These are phyloP conservation scores for Phylloscopus trochiloides DNA, from an alignment of 2,113 vertebrate genomes.

Conservation along the genomic window DNA sequence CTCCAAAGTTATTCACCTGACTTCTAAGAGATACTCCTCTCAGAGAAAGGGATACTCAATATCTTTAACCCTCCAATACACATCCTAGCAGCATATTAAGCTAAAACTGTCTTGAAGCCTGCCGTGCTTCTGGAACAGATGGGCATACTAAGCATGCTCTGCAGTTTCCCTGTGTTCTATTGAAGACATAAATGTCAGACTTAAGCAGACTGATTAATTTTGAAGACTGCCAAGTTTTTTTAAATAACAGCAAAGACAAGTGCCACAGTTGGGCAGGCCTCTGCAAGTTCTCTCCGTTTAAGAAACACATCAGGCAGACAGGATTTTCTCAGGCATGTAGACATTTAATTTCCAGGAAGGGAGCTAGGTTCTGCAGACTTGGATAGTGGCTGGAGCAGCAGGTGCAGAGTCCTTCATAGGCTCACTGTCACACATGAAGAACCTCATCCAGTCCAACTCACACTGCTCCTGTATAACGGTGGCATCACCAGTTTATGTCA, in stretches of 20 bases:
- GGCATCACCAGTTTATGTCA: neutral
- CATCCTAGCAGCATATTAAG: neutral
- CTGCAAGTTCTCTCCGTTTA: neutral
- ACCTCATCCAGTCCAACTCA: neutral
- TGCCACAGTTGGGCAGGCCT: neutral
- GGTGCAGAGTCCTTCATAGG: neutral
- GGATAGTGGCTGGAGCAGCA: neutral
- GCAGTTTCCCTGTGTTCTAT: neutral
- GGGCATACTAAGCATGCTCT: neutral
- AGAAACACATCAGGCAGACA: neutral
- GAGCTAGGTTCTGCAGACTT: neutral
- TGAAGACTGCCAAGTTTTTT: neutral
- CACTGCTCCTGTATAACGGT: neutral
- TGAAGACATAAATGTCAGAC: neutral
- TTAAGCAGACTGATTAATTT: neutral
- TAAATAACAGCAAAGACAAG: neutral
- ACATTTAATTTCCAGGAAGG: neutral
- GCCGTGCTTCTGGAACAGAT: neutral
- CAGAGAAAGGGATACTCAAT: neutral
- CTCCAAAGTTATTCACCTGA: neutral
- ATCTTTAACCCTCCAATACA: neutral
- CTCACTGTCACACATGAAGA: neutral
- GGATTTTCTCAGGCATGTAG: neutral
- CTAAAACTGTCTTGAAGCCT: neutral
- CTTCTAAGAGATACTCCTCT: neutral